A percentile compares a stretch with the other conserved stretches of the same genome.
Conservation (phyloP, 2,113 vertebrate genomes). For the Oriolus oriolus region DNA sequence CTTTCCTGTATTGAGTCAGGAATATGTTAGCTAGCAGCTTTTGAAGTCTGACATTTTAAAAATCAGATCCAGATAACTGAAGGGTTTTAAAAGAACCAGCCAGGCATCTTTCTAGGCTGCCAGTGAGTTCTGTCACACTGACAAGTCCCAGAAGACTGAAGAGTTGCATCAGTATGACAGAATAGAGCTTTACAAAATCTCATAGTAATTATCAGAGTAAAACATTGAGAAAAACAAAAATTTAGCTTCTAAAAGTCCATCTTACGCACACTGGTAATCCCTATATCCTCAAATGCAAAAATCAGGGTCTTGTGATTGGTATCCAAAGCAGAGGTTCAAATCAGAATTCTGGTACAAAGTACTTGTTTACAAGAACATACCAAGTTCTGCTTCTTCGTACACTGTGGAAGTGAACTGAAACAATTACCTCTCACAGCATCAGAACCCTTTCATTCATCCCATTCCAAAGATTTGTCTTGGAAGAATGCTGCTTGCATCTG, state of each 20-base stretch:
- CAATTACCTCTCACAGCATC: background rate
- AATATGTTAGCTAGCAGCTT: background rate
- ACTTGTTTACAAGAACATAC: background rate
- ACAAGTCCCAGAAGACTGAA: background rate
- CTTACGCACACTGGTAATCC: background rate
- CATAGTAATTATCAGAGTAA: background rate
- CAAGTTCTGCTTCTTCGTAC: background rate
- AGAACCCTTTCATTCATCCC: background rate
- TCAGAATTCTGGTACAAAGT: background rate
- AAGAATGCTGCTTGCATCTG: background rate
- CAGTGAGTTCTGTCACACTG: background rate
- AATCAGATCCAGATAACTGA: background rate
- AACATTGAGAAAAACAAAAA: background rate
- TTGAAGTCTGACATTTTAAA: background rate
- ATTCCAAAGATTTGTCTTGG: background rate
- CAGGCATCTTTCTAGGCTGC: background rate
- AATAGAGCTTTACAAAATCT: background rate
- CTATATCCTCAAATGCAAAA: background rate
- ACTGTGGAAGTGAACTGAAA: background rate
- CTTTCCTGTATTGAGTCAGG: background rate
- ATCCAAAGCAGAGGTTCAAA: background rate
- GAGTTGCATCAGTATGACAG: background rate
- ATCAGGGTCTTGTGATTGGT: background rate
- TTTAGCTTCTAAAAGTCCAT: background rate
- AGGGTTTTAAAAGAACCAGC: background rate